These are phyloP conservation scores for Myanophis thanlyinensis DNA, from an alignment of 2,113 vertebrate genomes.

Conservation along the genomic window DNA sequence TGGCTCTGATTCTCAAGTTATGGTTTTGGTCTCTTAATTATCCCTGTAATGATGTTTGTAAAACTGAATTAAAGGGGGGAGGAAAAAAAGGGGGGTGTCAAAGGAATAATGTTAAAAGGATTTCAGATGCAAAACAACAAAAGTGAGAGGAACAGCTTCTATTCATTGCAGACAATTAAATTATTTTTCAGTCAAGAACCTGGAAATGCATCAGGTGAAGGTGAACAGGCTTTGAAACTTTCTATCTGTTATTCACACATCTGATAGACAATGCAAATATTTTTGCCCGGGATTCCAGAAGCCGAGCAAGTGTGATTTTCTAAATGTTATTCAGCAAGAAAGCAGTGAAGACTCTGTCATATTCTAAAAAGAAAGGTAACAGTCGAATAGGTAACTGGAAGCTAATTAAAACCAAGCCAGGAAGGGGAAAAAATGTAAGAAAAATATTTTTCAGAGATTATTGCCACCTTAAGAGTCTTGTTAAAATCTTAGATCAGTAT, in stretches of 20 bases:
- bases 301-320: not conserved
- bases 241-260: constrained; percentile 1
- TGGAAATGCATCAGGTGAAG: not conserved
- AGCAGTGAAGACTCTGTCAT: not conserved
- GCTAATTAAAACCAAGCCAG: not conserved
- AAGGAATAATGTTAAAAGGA: not conserved
- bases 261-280: constrained; percentile 12
- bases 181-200: constrained; percentile 27
- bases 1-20: not conserved
- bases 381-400: not conserved
- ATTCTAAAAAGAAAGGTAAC: not conserved
- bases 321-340: not conserved
- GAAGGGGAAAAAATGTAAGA: not conserved
- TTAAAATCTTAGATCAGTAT: not conserved
- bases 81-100: not conserved
- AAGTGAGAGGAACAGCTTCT: constrained; percentile 3
- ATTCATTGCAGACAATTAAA: constrained; percentile 1
- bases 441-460: not conserved
- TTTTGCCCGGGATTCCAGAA: not conserved
- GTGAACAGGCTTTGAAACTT: constrained; percentile 7
- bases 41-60: not conserved
- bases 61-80: not conserved
- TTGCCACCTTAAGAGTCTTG: not conserved
- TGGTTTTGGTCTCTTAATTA: not conserved
- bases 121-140: not conserved